phyloP scores from a whole-genome alignment of 2,888 invertebrate species.

The Diadegma fenestrale region DNA sequence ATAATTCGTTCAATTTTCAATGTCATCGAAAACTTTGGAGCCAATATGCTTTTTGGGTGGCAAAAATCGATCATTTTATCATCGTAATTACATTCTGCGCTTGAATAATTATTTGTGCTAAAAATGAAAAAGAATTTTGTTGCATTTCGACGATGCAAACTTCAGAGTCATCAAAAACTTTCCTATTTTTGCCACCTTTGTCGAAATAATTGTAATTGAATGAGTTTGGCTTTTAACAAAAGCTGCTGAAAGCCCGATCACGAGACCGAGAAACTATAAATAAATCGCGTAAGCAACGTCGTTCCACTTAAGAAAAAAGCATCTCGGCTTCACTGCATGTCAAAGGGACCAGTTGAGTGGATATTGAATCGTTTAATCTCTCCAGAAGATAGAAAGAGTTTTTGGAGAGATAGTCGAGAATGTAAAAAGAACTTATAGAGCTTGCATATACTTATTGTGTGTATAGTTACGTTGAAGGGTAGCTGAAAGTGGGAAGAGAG shows the following conservation, averaged over 20 bases:
- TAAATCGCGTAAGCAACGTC: constrained; percentile 1
- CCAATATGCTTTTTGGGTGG: too few relatives aligned
- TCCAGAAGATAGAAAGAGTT: constrained; percentile 38
- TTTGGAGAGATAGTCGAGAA: constrained; percentile 9
- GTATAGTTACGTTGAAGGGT: constrained; percentile 31
- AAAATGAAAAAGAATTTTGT: too few relatives aligned
- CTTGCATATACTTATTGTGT: constrained; percentile 17
- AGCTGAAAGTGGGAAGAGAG: constrained; percentile 48
- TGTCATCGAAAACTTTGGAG: too few relatives aligned
- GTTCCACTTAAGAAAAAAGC: neutral
- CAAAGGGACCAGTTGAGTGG: constrained; percentile 49
- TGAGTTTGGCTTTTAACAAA: too few relatives aligned
- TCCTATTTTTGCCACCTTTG: neutral
- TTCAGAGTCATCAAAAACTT: too few relatives aligned
- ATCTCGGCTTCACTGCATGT: constrained; percentile 8
- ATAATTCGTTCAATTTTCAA: too few relatives aligned
- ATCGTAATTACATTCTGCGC: too few relatives aligned
- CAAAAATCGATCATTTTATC: too few relatives aligned
- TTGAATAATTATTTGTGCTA: too few relatives aligned
- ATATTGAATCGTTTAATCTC: constrained; percentile 69
- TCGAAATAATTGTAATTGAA: neutral
- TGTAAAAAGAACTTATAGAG: constrained; percentile 5
- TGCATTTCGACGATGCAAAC: too few relatives aligned
- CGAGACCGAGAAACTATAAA: constrained; percentile 16
- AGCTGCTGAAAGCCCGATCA: neutral